Base-by-base conservation (phyloP, 2,888 invertebrate genomes). In the Theretra japonica region DNA sequence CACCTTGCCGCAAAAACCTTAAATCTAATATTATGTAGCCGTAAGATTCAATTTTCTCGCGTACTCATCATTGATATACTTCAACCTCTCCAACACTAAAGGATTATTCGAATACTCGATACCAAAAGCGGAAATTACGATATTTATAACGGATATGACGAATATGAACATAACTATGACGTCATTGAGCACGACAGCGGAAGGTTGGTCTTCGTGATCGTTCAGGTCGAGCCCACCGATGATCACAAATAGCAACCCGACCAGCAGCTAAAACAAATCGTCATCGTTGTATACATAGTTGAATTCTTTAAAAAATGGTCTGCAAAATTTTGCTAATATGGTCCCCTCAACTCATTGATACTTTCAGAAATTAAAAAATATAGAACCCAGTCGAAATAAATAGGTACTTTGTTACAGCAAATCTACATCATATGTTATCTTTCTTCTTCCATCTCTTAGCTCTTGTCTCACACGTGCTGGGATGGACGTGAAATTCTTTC, bases 151-250 rank as follows among this genome's bases (percentile, higher is more conserved):
- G 21, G 97, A 97, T 88, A 98, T 97, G 70, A 97, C 87, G 91
- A 98, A 98, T 83, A 98, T 96, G 77, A 97, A 96, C 83, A 97
- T 95, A 75, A 98, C 95, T 80, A 97, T 97, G 79, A 97, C 85
- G 89, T 98, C 97, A 91, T 98, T 98, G 78, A 98, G 93, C 77
- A 97, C 95, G 78, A 96, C 90, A n/a, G 98, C 97, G 33, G 96
- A 95, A 60, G 95, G 95, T 87, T 97, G 97, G 87, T 97, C 97
- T 79, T 95, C 94, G 80, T 95, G 93, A 85, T 96, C 96, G 92
- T 98, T 97, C 86, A 98, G 96, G 92, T 98, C 97, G 88, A 98
- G 92, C 80, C 97, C 97, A 82, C 98, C 97, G 88, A 98, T 97
- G 83, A 96, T 94, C 82, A 98, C 96, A 95, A 97, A 97, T 83